These are phyloP conservation scores for Orthosia gracilis DNA, from an alignment of 2,888 invertebrate genomes.

Conservation along the genomic window DNA sequence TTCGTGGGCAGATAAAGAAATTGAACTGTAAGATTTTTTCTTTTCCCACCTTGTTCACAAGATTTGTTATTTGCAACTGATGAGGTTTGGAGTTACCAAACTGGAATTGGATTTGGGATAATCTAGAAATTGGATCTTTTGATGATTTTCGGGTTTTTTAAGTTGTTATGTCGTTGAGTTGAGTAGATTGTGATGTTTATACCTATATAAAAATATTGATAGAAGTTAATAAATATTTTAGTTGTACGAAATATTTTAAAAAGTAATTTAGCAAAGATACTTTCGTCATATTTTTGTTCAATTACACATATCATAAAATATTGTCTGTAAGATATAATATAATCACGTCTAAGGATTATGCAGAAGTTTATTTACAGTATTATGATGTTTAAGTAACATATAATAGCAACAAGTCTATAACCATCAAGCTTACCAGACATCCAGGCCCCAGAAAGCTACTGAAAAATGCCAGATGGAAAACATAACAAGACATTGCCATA, in stretches of 20 bases:
- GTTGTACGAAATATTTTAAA: background rate
- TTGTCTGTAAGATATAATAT: background rate
- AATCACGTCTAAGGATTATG: background rate
- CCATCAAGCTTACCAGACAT: too few species aligned
- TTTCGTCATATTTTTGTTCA: background rate
- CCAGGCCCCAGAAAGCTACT: too few species aligned
- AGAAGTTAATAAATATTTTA: background rate
- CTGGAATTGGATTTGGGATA: slow-evolving; percentile 61
- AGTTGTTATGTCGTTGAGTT: slow-evolving; percentile 16
- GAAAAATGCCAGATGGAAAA: background rate
- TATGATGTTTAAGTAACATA: too few species aligned
- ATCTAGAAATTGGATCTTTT: slow-evolving; percentile 62
- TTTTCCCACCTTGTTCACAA: slow-evolving; percentile 50
- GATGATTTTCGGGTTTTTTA: slow-evolving; percentile 43
- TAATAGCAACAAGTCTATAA: too few species aligned
- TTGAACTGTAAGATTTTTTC: slow-evolving; percentile 48
- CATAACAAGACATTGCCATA: background rate
- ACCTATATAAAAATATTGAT: background rate
- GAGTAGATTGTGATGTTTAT: slow-evolving; percentile 8
- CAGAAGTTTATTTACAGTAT: background rate
- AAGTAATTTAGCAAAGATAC: background rate
- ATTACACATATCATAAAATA: background rate
- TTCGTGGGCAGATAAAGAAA: slow-evolving; percentile 30
- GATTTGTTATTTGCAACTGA: slow-evolving; percentile 65
- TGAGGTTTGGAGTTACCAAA: slow-evolving; percentile 53